Base-by-base conservation (phyloP, 1,140 invertebrate species). In the Kradibia gibbosae region DNA sequence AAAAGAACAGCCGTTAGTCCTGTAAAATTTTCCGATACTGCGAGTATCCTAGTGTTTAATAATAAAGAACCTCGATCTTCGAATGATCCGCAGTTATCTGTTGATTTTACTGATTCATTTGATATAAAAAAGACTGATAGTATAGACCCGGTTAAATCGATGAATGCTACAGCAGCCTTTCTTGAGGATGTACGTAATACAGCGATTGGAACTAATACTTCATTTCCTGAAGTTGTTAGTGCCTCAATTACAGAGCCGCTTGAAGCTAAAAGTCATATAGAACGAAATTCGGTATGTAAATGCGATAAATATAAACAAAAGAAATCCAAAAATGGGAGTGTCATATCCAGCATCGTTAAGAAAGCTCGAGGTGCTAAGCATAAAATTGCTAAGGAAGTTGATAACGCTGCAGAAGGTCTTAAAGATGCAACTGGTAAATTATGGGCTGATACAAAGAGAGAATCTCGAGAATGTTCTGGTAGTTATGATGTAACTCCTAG, bases 381-480 rank as follows among this genome's bases (percentile, higher is more conserved):
- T 81, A 92, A 91, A 87, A 89, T 92, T 77, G 87, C 86, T 15
- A 88, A 91, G 80, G 88, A 88, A 75, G 87, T 90, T 17, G 83
- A 87, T 70, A 86, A 87, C n/a, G 87, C 87, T 22, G 85, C 86
- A 4, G 87, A 86, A 55, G 87, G 87, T 84, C 83, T 89, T 10
- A 89, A 87, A 82, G 88, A 85, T 70, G 88, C 85, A 5, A 84
- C 84, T 1, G 85, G 85, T 15, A 88, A 89, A 78, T 89, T 89
- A n/a, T 86, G 85, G 74, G 88, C 90, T 77, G 90, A 91, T 8
- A 90, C 89, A 10, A 91, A 90, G 76, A 86, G 85, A 83, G 91
- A 89, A 57, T 90, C 88, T 80, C 84, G 13, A 79, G 71, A 28
- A 65, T 39, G 31, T 87, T n/a, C 83, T 3, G 86, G 84, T 80